A percentile compares a stretch with the other conserved stretches of the same genome.
Evolutionary conservation across 2,797 vertebrate species (phyloP).

Genomic region (Gobionotothen gibberifrons): DNA sequence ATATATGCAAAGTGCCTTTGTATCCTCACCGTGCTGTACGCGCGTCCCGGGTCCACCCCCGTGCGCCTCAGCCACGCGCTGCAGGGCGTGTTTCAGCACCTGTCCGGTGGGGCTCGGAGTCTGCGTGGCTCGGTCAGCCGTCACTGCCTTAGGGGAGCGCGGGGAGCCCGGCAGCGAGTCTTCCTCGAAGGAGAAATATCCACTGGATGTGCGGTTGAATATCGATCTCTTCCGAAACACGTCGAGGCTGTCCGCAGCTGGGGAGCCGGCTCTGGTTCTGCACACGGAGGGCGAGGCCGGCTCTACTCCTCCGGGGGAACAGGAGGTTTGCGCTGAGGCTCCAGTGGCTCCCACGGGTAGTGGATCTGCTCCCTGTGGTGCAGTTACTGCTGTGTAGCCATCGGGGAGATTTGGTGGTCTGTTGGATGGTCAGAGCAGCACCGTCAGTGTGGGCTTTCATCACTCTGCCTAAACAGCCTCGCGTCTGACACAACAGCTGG

Average conservation of each 20-base stretch:
- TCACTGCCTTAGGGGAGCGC: constrained; percentile 68
- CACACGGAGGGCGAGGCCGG: constrained; percentile 69
- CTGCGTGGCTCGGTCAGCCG: constrained; percentile 91
- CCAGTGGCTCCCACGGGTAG: constrained; percentile 49
- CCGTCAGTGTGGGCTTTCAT: constrained; percentile 67
- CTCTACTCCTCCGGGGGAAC: constrained; percentile 67
- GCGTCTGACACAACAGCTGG: constrained; percentile 12
- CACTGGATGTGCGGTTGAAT: constrained; percentile 86
- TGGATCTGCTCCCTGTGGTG: constrained; percentile 76
- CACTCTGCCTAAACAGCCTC: constrained; percentile 23
- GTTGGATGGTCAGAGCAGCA: constrained; percentile 81
- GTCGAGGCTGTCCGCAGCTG: constrained; percentile 77
- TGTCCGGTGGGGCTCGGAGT: constrained; percentile 90
- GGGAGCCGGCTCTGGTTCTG: constrained; percentile 63
- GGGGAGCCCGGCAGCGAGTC: constrained; percentile 88
- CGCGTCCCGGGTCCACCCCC: constrained; percentile 24
- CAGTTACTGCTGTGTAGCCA: constrained; percentile 85
- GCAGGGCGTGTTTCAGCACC: constrained; percentile 78
- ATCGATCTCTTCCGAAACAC: constrained; percentile 88
- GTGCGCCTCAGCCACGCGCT: constrained; percentile 77
- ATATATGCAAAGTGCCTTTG: constrained; percentile 18
- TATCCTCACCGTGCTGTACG: constrained; percentile 65
- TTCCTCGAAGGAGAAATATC: constrained; percentile 93
- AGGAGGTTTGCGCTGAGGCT: constrained; percentile 58
- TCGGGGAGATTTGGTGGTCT: constrained; percentile 85